Conservation (phyloP, 2,113 vertebrate genomes). For the Oncorhynchus kisutch region DNA sequence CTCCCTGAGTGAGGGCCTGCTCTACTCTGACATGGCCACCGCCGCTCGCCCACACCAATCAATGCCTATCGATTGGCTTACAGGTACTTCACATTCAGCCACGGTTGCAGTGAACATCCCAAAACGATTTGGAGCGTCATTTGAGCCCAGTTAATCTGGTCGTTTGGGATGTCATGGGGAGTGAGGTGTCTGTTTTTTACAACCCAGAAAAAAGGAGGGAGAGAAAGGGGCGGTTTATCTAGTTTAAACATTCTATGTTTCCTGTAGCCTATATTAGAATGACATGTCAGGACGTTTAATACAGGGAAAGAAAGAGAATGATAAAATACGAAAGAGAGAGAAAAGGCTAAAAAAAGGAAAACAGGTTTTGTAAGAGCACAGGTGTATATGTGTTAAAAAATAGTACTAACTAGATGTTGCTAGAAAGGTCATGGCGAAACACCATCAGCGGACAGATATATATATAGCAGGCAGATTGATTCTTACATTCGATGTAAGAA, state of each 20-base stretch:
- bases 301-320: conserved; percentile 32
- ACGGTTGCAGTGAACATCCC: conserved; percentile 46
- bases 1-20: conserved; percentile 43
- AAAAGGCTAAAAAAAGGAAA: neutral
- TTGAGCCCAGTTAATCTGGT: conserved; percentile 56
- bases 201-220: conserved; percentile 18
- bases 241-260: conserved; percentile 42
- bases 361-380: conserved; percentile 4
- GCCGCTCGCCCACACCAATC: conserved; percentile 52
- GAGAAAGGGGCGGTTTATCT: conserved; percentile 56
- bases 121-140: conserved; percentile 49
- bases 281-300: conserved; percentile 24
- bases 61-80: conserved; percentile 53
- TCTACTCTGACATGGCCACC: conserved; percentile 39
- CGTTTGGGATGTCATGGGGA: conserved; percentile 42
- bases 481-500: too few relatives aligned
- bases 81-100: conserved; percentile 56
- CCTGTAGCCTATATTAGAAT: conserved; percentile 27
- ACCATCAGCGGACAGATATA: too few relatives aligned
- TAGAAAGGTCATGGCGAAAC: conserved; percentile 15
- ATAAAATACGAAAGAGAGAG: neutral
- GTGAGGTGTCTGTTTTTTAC: conserved; percentile 45
- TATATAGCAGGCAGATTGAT: too few relatives aligned
- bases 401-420: neutral
- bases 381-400: conserved; percentile 10